Conservation (phyloP, 2,797 vertebrate species). For the Alectoris magna region DNA sequence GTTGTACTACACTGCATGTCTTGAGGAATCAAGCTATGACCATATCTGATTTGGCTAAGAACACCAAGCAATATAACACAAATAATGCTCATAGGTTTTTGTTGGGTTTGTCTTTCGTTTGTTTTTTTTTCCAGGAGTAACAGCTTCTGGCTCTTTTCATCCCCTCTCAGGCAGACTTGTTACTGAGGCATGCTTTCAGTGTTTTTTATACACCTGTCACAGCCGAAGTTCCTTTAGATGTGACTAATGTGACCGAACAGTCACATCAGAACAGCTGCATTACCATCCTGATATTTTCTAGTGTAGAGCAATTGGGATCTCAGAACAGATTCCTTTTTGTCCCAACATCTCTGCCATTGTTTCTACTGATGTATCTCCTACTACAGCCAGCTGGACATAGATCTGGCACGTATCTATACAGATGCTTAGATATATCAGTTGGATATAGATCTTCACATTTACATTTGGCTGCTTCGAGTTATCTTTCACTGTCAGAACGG, state of each 20-base stretch:
- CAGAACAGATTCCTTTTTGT: neutral
- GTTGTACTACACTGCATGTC: constrained; percentile 1
- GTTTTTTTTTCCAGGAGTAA: constrained; percentile 43
- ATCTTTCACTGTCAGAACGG: neutral
- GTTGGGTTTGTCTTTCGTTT: neutral
- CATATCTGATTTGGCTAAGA: constrained; percentile 54
- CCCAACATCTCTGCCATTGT: neutral
- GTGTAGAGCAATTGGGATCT: neutral
- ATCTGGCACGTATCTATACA: neutral
- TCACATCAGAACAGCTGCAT: neutral
- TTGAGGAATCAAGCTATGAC: constrained; percentile 56
- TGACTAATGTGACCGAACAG: neutral
- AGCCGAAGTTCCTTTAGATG: neutral
- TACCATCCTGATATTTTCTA: neutral
- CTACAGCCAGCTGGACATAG: neutral
- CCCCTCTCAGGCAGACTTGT: constrained; percentile 4
- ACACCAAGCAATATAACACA: constrained; percentile 30
- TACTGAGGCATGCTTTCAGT: neutral
- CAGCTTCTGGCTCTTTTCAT: constrained; percentile 48
- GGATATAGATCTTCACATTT: neutral
- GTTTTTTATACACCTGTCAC: neutral
- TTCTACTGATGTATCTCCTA: neutral
- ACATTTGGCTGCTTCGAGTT: neutral
- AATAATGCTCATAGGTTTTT: constrained; percentile 8
- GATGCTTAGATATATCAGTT: neutral